Evolutionary conservation across 2,113 vertebrate genomes (phyloP).

Genomic region (Cephalopholis sonnerati): DNA sequence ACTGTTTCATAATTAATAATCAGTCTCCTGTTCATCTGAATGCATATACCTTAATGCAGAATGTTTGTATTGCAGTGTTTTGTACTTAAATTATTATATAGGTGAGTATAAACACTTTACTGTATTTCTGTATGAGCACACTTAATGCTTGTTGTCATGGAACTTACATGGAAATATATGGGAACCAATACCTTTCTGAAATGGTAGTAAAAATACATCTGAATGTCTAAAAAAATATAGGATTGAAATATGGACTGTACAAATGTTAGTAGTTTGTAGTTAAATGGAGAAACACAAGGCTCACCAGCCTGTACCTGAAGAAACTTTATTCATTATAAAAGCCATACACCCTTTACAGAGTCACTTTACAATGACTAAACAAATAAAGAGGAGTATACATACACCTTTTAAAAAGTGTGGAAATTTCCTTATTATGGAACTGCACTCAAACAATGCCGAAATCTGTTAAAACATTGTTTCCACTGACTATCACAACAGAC

Average conservation of each 20-base stretch:
- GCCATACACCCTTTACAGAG: slow-evolving; percentile 71
- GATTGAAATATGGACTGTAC: background rate
- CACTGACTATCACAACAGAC: slow-evolving; percentile 29
- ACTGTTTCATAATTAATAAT: too few species aligned
- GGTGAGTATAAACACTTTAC: background rate
- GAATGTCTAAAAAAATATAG: background rate
- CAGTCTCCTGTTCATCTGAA: too few species aligned
- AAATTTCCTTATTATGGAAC: slow-evolving; percentile 36
- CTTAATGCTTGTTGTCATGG: background rate
- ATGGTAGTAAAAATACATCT: background rate
- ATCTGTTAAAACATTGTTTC: slow-evolving; percentile 34
- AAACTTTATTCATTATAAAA: slow-evolving; percentile 85
- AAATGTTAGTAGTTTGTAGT: background rate
- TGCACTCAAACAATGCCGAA: slow-evolving; percentile 40
- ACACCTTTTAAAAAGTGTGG: slow-evolving; percentile 38
- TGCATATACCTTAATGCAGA: background rate
- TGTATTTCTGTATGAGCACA: background rate
- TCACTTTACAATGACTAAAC: slow-evolving; percentile 69
- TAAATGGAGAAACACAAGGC: background rate
- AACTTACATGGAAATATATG: background rate
- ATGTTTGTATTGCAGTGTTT: background rate
- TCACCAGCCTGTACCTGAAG: slow-evolving; percentile 67
- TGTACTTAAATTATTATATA: too few species aligned
- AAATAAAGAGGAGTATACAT: slow-evolving; percentile 58
- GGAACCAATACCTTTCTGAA: background rate